Base-by-base conservation (phyloP, 2,797 vertebrate species). In the Pelobates cultripes region DNA sequence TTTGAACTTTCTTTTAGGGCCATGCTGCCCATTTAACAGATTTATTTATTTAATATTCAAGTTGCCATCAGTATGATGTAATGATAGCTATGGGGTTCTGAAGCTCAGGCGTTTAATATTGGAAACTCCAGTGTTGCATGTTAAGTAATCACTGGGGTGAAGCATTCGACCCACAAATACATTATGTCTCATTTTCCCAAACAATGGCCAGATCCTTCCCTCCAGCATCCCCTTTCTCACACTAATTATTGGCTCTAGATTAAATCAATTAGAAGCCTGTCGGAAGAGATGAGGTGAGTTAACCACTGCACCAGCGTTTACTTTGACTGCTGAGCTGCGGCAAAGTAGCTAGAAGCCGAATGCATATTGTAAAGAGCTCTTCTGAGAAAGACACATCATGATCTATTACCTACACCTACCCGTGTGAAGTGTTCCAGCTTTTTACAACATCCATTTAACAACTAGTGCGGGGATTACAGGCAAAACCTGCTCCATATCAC, bases 201-300 rank as follows among this genome's bases (percentile, higher is more conserved):
- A 67, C 63, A 57, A 45, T 73, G 15, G 45, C 41, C 63, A 55
- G 28, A 60, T 44, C 68, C 43, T 15, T 28, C 47, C 68, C 44
- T 17, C 68, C 42, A 8, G 17, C 44, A 12, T 2, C 51, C 28
- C 45, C 13, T 57, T n/a, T 6, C 4, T 57, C 57, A 47, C 42
- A 72, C 43, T 72, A n/a, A 64, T 51, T 64, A 79, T 64, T 72
- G 77, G 41, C 70, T 79, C 61, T 72, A 14, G 8, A 64, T 55
- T 67, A 43, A 69, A 45, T 77, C 75, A 70, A 70, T 77, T 70
- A 77, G 47, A 70, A 42, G 75, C 66, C 9, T 28, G n/a, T 28
- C 66, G 0, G 7, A 44, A 43, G 66, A 70, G 66, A 28, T 3
- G 41, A 60, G 75, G 14, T 4, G 40, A 43, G 66, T 8, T 10